Conservation (phyloP, 1,140 invertebrate genomes). For the Pararge aegeria region DNA sequence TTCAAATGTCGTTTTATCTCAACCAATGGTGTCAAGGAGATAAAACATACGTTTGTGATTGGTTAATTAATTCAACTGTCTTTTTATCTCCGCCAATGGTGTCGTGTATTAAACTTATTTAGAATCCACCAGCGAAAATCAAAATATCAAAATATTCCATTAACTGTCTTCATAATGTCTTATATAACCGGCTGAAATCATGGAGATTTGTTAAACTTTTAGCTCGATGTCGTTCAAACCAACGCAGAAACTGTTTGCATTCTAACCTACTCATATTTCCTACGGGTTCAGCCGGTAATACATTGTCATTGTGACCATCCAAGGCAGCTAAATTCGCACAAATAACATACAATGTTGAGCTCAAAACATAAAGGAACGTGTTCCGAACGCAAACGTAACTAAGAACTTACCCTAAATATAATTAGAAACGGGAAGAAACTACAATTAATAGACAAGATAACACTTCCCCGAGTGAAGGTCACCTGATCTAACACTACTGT, state of each 20-base stretch:
- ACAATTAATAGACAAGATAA: constrained; percentile 40
- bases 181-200: no score
- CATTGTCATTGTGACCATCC: neutral
- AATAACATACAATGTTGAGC: constrained; percentile 31
- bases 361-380: constrained; percentile 24
- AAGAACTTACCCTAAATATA: constrained; percentile 37
- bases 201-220: no score
- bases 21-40: neutral
- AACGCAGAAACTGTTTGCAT: no score
- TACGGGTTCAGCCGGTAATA: neutral
- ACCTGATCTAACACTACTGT: neutral
- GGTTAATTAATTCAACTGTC: neutral
- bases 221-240: no score
- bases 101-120: neutral
- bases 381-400: constrained; percentile 25
- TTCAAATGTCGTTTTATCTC: neutral
- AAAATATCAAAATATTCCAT: neutral
- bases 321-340: neutral
- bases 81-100: neutral
- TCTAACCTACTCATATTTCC: no score
- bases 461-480: neutral
- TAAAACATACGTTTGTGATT: neutral
- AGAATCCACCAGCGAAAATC: neutral
- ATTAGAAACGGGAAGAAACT: constrained; percentile 60
- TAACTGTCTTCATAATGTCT: no score